These are phyloP conservation scores for Podiceps cristatus DNA, from an alignment of 2,113 vertebrate species.

Conservation along the genomic window DNA sequence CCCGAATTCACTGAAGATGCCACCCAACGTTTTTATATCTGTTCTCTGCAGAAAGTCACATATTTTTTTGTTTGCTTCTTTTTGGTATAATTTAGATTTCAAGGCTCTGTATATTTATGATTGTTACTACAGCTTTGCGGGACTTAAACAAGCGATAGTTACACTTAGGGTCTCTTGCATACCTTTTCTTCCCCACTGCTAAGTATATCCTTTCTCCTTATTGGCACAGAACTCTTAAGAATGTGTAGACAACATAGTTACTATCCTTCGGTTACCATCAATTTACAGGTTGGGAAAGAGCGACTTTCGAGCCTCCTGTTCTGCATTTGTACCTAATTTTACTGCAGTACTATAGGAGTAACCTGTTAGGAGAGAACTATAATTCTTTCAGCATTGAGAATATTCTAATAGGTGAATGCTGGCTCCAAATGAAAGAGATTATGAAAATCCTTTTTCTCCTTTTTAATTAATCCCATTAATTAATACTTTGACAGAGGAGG, in stretches of 20 bases:
- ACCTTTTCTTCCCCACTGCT: not conserved
- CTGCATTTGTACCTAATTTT: not conserved
- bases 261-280: not conserved
- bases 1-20: not conserved
- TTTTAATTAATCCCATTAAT: not conserved
- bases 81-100: not conserved
- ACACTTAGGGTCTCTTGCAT: not conserved
- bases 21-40: not conserved
- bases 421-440: not conserved
- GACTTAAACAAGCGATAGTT: not conserved
- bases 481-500: not conserved
- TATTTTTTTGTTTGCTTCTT: rapidly evolving
- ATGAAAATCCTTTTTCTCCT: not conserved
- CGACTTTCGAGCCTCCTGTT: not conserved
- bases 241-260: not conserved
- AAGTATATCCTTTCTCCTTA: not conserved
- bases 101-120: not conserved
- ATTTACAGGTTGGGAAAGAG: not conserved
- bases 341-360: not conserved
- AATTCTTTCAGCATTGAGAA: not conserved
- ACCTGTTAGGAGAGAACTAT: not conserved
- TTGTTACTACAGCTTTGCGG: not conserved
- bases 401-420: not conserved
- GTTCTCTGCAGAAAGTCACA: not conserved
- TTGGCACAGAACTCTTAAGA: not conserved